Base-by-base conservation (phyloP, 2,797 vertebrate species). In the Rhinogobio ventralis region DNA sequence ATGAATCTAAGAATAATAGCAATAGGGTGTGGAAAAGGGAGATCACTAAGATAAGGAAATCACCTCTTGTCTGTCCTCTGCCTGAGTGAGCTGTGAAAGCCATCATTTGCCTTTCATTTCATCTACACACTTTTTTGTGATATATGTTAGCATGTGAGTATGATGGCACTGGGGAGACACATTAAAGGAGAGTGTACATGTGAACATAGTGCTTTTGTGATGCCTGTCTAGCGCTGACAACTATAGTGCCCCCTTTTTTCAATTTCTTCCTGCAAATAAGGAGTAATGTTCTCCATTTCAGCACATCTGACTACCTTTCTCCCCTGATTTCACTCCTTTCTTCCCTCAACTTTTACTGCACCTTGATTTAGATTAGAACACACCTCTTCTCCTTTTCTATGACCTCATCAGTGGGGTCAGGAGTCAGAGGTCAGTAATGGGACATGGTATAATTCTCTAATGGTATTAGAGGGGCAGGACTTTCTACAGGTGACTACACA, bases 81-180 rank as follows among this genome's bases (percentile, higher is more conserved):
- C 74, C 68, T 74, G 68, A 79, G 30, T 74, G 60, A 66, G 78
- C 76, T 23, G 49, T 83, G 79, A 83, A 83, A 83, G 69, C 49
- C 81, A 73, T 53, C 49, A 74, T 80, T 75, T 74, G 33, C 60
- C 57, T 79, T 86, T 83, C 51, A 67, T 83, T 83, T 78, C 68
- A 42, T 42, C 49, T 71, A 73, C 57, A 57, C 68, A 74, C 42
- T 67, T 72, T n/a, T 74, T 36, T 19, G 76, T 49, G 60, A 66
- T 74, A 42, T 66, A 82, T 53, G 42, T 82, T 39, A 72, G 45
- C 30, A 36, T 55, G 74, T 64, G 30, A 45, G 55, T 55, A 49
- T 79, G 46, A 71, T 25, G 13, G 60, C 73, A 64, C 17, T 39
- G 28, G 28, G 17, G 28, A 79, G 53, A 53, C 85, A 55, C 30